Evolutionary conservation across 2,888 invertebrate species (phyloP).

Genomic region (Plagodis dolabraria): DNA sequence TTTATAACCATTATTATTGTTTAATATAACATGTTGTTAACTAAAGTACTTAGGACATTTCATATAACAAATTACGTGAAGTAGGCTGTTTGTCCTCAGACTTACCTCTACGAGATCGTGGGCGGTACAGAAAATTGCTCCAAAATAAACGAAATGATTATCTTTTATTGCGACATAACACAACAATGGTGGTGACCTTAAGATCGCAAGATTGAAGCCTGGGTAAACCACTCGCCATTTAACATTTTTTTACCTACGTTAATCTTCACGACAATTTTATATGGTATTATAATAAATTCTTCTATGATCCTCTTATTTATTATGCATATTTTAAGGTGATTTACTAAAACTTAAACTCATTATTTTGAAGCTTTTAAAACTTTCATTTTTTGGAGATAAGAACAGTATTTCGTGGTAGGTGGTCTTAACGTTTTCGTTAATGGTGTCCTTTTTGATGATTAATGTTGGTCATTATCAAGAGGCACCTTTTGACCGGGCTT

Average conservation of each 20-base stretch:
- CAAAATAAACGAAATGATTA: constrained; percentile 77
- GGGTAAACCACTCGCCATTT: constrained; percentile 53
- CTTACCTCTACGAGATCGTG: constrained; percentile 47
- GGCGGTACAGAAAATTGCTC: constrained; percentile 71
- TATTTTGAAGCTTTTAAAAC: constrained; percentile 36
- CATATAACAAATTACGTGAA: constrained; percentile 2
- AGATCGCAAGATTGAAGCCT: constrained; percentile 59
- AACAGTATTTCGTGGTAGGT: constrained; percentile 49
- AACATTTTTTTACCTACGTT: constrained; percentile 46
- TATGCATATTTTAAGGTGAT: constrained; percentile 25
- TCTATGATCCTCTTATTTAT: constrained; percentile 36
- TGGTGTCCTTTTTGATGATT: constrained; percentile 43
- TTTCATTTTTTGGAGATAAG: constrained; percentile 42
- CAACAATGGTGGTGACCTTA: constrained; percentile 80
- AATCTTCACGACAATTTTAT: constrained; percentile 42
- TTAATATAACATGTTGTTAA: constrained; percentile 3
- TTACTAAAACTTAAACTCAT: constrained; percentile 21
- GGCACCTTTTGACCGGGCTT: constrained; percentile 27
- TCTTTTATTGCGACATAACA: constrained; percentile 73
- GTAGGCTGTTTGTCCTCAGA: constrained; percentile 28
- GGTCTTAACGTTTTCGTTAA: constrained; percentile 60
- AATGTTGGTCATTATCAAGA: constrained; percentile 43
- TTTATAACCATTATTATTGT: constrained; percentile 8
- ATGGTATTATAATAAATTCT: constrained; percentile 37
- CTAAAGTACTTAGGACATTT: constrained; percentile 26